Percentiles rank a stretch among this genome's conserved stretches.
Conservation (phyloP, 2,113 vertebrate species). For the Otocyon megalotis region DNA sequence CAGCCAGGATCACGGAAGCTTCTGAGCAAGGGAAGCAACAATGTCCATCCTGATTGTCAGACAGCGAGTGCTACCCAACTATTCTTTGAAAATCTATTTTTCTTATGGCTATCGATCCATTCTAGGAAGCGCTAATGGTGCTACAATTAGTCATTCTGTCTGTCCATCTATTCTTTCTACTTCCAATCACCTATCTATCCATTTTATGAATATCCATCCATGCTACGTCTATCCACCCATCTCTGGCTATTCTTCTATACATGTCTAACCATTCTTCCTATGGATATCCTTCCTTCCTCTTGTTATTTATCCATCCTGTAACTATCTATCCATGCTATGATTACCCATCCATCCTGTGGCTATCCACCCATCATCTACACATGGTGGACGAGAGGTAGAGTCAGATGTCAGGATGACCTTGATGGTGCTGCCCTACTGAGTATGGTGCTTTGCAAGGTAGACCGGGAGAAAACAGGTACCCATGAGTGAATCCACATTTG, state of each 20-base stretch:
- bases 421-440: accelerated
- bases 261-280: background rate
- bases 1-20: background rate
- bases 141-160: too few species aligned
- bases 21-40: background rate
- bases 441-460: background rate
- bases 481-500: accelerated
- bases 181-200: too few species aligned
- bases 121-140: too few species aligned
- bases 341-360: background rate
- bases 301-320: background rate
- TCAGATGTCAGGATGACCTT: background rate
- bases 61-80: background rate
- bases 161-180: too few species aligned
- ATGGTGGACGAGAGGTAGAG: background rate
- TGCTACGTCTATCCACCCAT: background rate
- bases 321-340: background rate
- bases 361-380: too few species aligned
- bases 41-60: background rate
- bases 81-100: background rate
- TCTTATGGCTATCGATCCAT: too few species aligned
- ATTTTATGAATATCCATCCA: background rate
- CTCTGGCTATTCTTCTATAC: background rate
- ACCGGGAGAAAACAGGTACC: background rate
- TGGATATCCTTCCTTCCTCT: too few species aligned